Base-by-base conservation (phyloP, 2,113 vertebrate species). In the Crotalus horridus region DNA sequence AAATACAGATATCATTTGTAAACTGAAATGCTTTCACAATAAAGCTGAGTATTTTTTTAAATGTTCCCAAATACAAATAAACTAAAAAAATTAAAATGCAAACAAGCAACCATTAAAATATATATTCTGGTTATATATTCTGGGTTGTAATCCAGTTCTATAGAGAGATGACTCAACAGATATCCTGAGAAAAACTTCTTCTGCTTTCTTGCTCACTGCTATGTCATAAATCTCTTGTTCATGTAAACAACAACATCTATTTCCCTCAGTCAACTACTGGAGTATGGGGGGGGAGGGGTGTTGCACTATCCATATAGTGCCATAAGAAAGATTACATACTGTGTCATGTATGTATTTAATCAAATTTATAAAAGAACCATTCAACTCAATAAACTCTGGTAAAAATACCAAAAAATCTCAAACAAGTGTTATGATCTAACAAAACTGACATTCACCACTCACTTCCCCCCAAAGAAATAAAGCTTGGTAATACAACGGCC, bases 81-180 rank as follows among this genome's bases (percentile, higher is more conserved):
- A 91, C 55, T 48, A 46, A 87, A 54, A n/a, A 87, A 89, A 56
- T 12, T 21, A 56, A 85, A 91, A 48, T 26, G 21, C 17, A 85
- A 85, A 58, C 53, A 91, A 58, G 24, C 48, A 92, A 88, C 15
- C 43, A 33, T 92, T 88, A 87, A 86, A 91, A 91, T 87, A 85
- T 87, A 92, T 53, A 51, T 51, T 48, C 48, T 48, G 48, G 48
- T 7, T 48, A 86, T 86, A 54, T 54, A 88, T 88, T 39, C 48
- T 88, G 39, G 48, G 15, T 55, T 69, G 48, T 88, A 74, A 88
- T 92, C 5, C 15, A 85, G 46, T 26, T 74, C 51, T 91, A 46
- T 86, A 46, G 39, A 29, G 46, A 59, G 29, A 61, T 74, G 48
- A 87, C 20, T 87, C 81, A 87, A 20, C 26, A 91, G 81, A 61